Percentiles rank a stretch among this genome's conserved stretches.
Conservation (phyloP, 1,140 invertebrate genomes). For the Lepidostoma basale region DNA sequence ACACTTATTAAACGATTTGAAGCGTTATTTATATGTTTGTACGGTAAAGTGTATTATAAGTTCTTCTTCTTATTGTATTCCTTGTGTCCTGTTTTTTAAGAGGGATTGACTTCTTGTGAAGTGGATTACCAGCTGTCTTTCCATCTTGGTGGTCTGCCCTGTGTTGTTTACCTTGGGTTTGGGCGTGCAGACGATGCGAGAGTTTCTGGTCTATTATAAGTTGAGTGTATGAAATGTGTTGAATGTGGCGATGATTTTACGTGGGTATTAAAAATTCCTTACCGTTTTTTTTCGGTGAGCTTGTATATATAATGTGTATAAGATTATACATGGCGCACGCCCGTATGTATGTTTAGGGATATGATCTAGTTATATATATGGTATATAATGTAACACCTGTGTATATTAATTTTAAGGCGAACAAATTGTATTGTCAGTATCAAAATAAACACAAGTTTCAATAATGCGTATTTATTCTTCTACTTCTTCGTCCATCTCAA, state of each 20-base stretch:
- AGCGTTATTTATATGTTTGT: too few species aligned
- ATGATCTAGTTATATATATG: neutral
- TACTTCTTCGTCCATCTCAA: too few species aligned
- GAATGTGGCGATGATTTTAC: neutral
- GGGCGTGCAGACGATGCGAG: too few species aligned
- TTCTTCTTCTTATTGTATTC: too few species aligned
- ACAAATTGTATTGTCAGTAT: constrained; percentile 42
- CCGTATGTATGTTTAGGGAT: neutral
- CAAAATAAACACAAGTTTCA: constrained; percentile 35
- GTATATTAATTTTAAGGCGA: constrained; percentile 19
- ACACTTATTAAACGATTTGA: too few species aligned
- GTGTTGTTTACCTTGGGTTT: too few species aligned
- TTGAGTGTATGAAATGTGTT: neutral
- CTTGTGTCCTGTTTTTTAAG: too few species aligned
- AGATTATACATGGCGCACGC: neutral
- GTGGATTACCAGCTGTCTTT: too few species aligned
- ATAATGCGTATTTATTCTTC: neutral
- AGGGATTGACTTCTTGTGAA: too few species aligned
- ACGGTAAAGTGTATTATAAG: too few species aligned
- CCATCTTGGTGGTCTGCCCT: too few species aligned
- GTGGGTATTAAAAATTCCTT: neutral
- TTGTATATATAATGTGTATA: neutral
- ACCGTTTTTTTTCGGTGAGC: neutral
- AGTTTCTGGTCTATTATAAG: neutral
- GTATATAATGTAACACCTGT: constrained; percentile 7